Evolutionary conservation across 2,888 invertebrate species (phyloP).

Genomic region (Terebella lapidaria): DNA sequence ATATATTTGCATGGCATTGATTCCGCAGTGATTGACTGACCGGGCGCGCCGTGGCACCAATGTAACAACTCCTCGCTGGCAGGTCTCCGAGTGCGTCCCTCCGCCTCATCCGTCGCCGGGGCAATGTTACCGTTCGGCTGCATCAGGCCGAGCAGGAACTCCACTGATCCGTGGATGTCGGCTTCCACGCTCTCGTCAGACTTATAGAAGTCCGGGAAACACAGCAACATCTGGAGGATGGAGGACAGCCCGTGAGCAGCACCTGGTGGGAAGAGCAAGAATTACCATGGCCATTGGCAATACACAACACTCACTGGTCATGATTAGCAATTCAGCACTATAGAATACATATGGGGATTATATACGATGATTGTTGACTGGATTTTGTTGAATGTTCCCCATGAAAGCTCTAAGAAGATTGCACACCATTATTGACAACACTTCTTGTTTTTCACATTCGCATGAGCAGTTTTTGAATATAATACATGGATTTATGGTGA

Average conservation of each 20-base stretch:
- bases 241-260: slow-evolving; percentile 63
- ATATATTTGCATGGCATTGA: no score
- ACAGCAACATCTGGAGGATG: slow-evolving; percentile 65
- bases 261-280: slow-evolving; percentile 50
- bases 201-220: slow-evolving; percentile 60
- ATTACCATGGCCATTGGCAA: no score
- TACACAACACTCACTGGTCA: no score
- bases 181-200: slow-evolving; percentile 58
- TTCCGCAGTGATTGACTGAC: no score
- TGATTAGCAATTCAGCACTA: no score
- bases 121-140: slow-evolving; percentile 71
- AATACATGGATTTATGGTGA: not conserved
- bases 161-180: slow-evolving; percentile 64
- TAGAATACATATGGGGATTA: no score
- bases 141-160: slow-evolving; percentile 66
- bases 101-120: slow-evolving; percentile 68
- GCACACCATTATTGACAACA: no score
- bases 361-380: no score
- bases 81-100: slow-evolving; percentile 47
- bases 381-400: no score
- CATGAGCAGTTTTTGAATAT: no score
- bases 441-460: no score
- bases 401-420: no score
- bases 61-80: slow-evolving; percentile 69
- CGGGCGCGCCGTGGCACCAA: slow-evolving; percentile 88